phyloP scores from a whole-genome alignment of 2,797 vertebrate species.

The Setipinna tenuifilis region DNA sequence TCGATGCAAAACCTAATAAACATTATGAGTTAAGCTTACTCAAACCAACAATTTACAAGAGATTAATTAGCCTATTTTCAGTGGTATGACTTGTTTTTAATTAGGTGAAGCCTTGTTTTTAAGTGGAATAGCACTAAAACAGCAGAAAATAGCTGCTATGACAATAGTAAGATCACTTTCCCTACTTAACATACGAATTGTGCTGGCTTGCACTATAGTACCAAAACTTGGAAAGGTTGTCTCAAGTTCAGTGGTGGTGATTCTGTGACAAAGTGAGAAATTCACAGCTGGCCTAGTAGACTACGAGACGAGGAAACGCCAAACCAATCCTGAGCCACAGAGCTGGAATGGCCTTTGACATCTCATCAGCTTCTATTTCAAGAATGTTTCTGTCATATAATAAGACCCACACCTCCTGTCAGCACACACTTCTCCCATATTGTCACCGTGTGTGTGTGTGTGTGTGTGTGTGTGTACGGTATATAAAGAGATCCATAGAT shows the following conservation, averaged over 20 bases:
- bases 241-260: background rate
- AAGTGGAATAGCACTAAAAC: too few species aligned
- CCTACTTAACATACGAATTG: too few species aligned
- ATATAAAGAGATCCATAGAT: background rate
- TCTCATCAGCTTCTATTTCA: background rate
- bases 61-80: too few species aligned
- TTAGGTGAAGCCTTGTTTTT: too few species aligned
- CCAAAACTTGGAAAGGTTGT: background rate
- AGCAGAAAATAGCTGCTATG: too few species aligned
- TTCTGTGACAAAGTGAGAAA: background rate
- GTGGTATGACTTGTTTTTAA: too few species aligned
- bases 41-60: too few species aligned
- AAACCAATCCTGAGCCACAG: background rate
- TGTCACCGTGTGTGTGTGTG: background rate
- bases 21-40: too few species aligned
- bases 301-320: background rate
- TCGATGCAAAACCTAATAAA: too few species aligned
- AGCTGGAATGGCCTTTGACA: background rate
- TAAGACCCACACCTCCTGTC: background rate
- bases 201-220: background rate
- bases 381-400: background rate
- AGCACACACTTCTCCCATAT: background rate
- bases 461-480: background rate
- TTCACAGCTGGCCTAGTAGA: background rate
- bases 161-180: too few species aligned